Base-by-base conservation (phyloP, 2,888 invertebrate species). In the Tetragnatha montana region DNA sequence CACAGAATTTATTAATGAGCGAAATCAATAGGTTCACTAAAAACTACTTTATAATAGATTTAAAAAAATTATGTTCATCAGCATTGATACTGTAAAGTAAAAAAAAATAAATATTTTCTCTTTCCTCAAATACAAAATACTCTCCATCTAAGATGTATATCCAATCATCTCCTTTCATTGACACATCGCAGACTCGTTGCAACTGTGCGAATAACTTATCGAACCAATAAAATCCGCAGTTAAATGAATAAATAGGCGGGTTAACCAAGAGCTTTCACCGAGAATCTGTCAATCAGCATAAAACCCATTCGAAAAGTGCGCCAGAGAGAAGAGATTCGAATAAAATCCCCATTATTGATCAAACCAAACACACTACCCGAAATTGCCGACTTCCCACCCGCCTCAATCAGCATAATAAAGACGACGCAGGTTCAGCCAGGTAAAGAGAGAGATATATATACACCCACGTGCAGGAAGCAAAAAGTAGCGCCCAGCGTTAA, bases 381-480 rank as follows among this genome's bases (percentile, higher is more conserved):
- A 17, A 75, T 75, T 49, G 35, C 75, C 35, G 35, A 2, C 35
- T 47, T 47, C 47, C 35, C 35, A 47, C 35, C 35, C 47, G 35
- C 12, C 75, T 69, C 79, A 69, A 81, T 81, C 68, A 81, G 69
- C 80, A 81, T 81, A 35, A 35, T 35, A 69, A 81, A 75, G 49
- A 75, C 47, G 75, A 19, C 35, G n/a, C 75, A 75, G 17, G 49
- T 22, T 47, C 8, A 35, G 75, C 8, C 47, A 47, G 47, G 47
- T 22, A 19, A 60, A 60, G 14, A 17, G 35, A 35, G 35, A 35
- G 35, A 35, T 35, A 35, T 12, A 60, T 60, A 60, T 60, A 60
- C 60, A 17, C 60, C 12, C 60, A 60, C 60, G 60, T 60, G 60
- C 1, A 35, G 60, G 60, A 8, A 60, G 35, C 35, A 60, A 60